These are phyloP conservation scores for Acanthosepion pharaonis DNA, from an alignment of 2,888 invertebrate genomes.

Conservation along the genomic window DNA sequence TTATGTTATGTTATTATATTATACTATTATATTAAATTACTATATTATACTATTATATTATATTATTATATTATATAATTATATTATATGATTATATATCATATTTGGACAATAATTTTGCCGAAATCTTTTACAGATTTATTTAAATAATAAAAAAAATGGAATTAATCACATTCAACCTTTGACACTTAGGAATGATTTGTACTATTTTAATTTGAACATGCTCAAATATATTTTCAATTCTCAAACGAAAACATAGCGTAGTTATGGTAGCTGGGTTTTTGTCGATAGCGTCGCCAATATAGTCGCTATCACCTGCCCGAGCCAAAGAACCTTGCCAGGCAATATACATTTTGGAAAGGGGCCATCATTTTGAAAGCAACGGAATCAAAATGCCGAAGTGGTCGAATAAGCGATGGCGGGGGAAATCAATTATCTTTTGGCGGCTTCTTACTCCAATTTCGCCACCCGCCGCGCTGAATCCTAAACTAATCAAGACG, in stretches of 20 bases:
- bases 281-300: background rate
- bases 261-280: background rate
- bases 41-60: too few relatives aligned
- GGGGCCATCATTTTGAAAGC: background rate
- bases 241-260: background rate
- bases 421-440: constrained; percentile 11
- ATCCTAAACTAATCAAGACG: constrained; percentile 17
- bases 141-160: too few relatives aligned
- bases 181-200: too few relatives aligned
- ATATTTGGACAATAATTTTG: too few relatives aligned
- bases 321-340: constrained; percentile 1
- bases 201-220: too few relatives aligned
- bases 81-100: too few relatives aligned
- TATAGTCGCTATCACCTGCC: background rate
- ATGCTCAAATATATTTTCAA: too few relatives aligned
- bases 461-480: background rate
- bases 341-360: constrained; percentile 33
- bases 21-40: too few relatives aligned
- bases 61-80: too few relatives aligned
- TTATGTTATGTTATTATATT: too few relatives aligned
- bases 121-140: too few relatives aligned
- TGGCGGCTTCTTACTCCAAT: background rate
- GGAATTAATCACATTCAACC: too few relatives aligned
- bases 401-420: background rate
- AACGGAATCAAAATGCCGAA: background rate